Evolutionary conservation across 2,797 vertebrate species (phyloP).

Genomic region (Eleutherodactylus coqui): DNA sequence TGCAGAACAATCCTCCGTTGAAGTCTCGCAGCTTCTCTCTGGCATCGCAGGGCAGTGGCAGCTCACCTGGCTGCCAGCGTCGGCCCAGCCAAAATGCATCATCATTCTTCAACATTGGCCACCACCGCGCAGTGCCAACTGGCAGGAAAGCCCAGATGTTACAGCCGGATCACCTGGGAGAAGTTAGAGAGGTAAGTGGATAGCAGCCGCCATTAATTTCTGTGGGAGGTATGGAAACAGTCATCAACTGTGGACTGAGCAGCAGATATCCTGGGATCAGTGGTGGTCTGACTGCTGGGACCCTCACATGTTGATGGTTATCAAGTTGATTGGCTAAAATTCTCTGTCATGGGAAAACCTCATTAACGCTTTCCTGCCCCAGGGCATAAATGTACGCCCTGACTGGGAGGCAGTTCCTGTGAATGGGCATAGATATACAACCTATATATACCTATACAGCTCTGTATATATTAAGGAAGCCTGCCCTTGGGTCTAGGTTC

Average conservation of each 20-base stretch:
- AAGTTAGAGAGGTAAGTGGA: conserved; percentile 90
- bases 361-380: too few species aligned
- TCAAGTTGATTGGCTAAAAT: too few species aligned
- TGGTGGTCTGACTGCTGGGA: neutral
- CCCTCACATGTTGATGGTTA: too few species aligned
- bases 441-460: too few species aligned
- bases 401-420: too few species aligned
- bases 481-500: too few species aligned
- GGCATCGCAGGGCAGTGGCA: conserved; percentile 91
- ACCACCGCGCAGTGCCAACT: conserved; percentile 84
- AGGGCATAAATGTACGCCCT: too few species aligned
- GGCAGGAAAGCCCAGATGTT: conserved; percentile 83
- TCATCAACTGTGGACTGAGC: too few species aligned
- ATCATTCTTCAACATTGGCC: conserved; percentile 84
- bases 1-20: conserved; percentile 92
- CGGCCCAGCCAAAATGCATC: conserved; percentile 88
- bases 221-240: too few species aligned
- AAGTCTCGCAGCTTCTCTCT: conserved; percentile 95
- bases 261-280: neutral
- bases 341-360: too few species aligned
- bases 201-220: neutral
- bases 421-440: too few species aligned
- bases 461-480: too few species aligned
- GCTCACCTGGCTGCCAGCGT: conserved; percentile 88
- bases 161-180: conserved; percentile 92